Evolutionary conservation across 2,113 vertebrate genomes (phyloP), one percentile per base, ranked within the genome.

Genomic region (Capreolus pygargus): DNA sequence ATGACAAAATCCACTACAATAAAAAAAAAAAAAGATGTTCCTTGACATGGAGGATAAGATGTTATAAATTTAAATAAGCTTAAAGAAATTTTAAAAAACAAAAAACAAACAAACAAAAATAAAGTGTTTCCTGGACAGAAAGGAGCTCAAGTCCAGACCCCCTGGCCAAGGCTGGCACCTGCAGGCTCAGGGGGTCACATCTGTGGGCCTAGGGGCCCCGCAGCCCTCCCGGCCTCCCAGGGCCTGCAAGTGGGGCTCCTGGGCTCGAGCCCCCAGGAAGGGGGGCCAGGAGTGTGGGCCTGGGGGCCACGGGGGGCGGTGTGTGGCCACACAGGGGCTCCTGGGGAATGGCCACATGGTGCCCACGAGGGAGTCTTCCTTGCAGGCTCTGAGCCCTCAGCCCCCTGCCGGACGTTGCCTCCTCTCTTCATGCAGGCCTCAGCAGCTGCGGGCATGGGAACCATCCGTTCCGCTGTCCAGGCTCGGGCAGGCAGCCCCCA

Each of bases 331-430:
- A 23, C 1, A 0, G 14, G n/a, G 12, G 10, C 7, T 36, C 10
- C 25, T 5, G 15, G 2, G 0, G 28, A 1, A 2, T 1, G 1
- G 33, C 5, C 5, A 12, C 5, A 5, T 7, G n/a, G 45, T 19
- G 54, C 28, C 19, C 28, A 15, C 2, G 23, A 1, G 7, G 0
- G 2, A 1, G 10, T 1, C 43, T 4, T 55, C 25, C 8, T 43
- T 8, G 43, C 39, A 33, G 45, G 5, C 30, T 39, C 33, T 79
- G 81, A 91, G 43, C 21, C 52, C 2, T 74, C 33, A 25, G 4
- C 1, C 13, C 36, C 9, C 58, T 14, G 13, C 7, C 3, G 4
- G 43, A 6, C 7, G 0, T 28, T 30, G 17, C 27, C 33, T 4
- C 27, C 6, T 67, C 4, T 5, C 10, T 45, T 25, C 30, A 0